phyloP scores from a whole-genome alignment of 2,888 invertebrate species.

The Hyppa rectilinea region DNA sequence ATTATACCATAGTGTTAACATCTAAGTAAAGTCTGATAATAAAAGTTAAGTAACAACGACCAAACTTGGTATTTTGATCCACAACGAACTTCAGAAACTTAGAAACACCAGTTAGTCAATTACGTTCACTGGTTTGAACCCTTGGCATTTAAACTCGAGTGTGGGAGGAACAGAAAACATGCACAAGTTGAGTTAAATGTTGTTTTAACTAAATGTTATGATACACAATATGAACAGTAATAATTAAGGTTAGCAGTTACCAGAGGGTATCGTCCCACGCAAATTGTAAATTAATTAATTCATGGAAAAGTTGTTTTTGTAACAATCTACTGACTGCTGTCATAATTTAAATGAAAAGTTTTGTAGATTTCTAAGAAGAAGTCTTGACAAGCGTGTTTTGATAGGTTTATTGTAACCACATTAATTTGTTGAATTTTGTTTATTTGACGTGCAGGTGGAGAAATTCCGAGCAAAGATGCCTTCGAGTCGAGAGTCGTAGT shows the following conservation, averaged over 20 bases:
- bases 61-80: slow-evolving; percentile 7
- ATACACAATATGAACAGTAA: slow-evolving; percentile 25
- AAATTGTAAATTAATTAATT: slow-evolving; percentile 41
- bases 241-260: slow-evolving; percentile 34
- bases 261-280: slow-evolving; percentile 21
- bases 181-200: slow-evolving; percentile 24
- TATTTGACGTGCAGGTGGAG: not conserved
- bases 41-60: slow-evolving; percentile 3
- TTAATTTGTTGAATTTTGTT: not conserved
- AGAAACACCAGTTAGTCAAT: slow-evolving; percentile 9
- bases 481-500: not conserved
- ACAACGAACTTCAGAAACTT: slow-evolving; percentile 12
- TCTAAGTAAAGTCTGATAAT: not conserved
- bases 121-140: not conserved
- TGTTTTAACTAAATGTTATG: slow-evolving; percentile 33
- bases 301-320: slow-evolving; percentile 15
- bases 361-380: not conserved
- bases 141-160: slow-evolving; percentile 31
- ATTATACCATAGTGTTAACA: not conserved
- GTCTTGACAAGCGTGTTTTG: not conserved
- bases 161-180: slow-evolving; percentile 46
- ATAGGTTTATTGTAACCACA: no score
- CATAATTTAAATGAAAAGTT: not conserved
- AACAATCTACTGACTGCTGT: slow-evolving; percentile 2
- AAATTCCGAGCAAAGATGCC: not conserved